Conservation (phyloP, 2,888 invertebrate genomes). For the Tinea trinotella region DNA sequence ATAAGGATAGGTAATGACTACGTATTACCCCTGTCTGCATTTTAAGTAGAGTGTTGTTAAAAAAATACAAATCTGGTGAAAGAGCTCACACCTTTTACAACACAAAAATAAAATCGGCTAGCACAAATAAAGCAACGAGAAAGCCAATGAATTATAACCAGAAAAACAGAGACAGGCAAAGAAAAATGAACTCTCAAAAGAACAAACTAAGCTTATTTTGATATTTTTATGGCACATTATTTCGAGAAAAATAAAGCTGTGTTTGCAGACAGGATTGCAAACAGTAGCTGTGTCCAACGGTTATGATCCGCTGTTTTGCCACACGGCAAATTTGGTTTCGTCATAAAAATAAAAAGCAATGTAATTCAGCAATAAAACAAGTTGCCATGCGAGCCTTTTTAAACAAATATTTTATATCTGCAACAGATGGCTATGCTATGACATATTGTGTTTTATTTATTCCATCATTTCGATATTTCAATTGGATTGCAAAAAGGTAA, state of each 20-base stretch:
- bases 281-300: conserved; percentile 62
- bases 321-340: conserved; percentile 61
- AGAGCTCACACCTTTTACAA: conserved; percentile 47
- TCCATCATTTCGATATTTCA: no score
- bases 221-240: conserved; percentile 25
- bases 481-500: no score
- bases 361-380: conserved; percentile 5
- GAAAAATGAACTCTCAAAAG: conserved; percentile 31
- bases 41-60: background rate
- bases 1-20: no score
- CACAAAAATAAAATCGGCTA: conserved; percentile 49
- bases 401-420: conserved; percentile 1
- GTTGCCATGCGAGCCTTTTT: background rate
- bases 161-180: conserved; percentile 30
- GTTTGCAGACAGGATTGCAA: conserved; percentile 49
- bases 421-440: background rate
- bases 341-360: conserved; percentile 58
- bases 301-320: conserved; percentile 62
- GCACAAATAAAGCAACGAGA: conserved; percentile 38
- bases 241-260: conserved; percentile 39
- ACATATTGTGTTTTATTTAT: background rate
- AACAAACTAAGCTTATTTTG: conserved; percentile 1
- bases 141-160: conserved; percentile 40
- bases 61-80: conserved; percentile 35
- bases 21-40: background rate